Percentiles rank a stretch among this genome's conserved stretches.
Evolutionary conservation across 1,140 invertebrate genomes (phyloP).

Genomic region (Drosophila seguyi): DNA sequence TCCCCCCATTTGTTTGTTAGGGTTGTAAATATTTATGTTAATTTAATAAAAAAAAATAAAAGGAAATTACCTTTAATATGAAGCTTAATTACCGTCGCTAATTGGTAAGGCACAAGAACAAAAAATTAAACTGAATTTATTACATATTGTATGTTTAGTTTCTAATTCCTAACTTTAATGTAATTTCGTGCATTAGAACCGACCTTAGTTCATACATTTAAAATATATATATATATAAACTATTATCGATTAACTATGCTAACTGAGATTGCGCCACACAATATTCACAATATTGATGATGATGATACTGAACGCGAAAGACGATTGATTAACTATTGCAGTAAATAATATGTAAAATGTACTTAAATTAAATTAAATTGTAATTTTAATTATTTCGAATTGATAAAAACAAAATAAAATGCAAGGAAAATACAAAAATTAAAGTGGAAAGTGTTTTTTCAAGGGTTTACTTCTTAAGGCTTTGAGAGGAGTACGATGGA

Average conservation of each 20-base stretch:
- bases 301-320: slow-evolving; percentile 13
- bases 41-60: slow-evolving; percentile 48
- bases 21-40: slow-evolving; percentile 80
- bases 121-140: slow-evolving; percentile 74
- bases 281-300: slow-evolving; percentile 49
- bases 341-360: slow-evolving; percentile 79
- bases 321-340: slow-evolving; percentile 61
- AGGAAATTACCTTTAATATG: slow-evolving; percentile 19
- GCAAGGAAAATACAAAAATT: slow-evolving; percentile 51
- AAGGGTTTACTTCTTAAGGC: too few species aligned
- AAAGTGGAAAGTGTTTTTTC: slow-evolving; percentile 6
- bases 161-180: slow-evolving; percentile 57
- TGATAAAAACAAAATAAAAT: slow-evolving; percentile 76
- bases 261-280: slow-evolving; percentile 51
- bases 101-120: slow-evolving; percentile 48
- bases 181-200: slow-evolving; percentile 70
- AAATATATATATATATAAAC: slow-evolving; percentile 40
- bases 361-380: slow-evolving; percentile 83
- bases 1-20: slow-evolving; percentile 38
- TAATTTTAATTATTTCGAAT: slow-evolving; percentile 83
- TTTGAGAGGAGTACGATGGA: neutral
- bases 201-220: slow-evolving; percentile 59
- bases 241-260: slow-evolving; percentile 52
- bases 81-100: slow-evolving; percentile 38
- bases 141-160: slow-evolving; percentile 80